Conservation (phyloP, 2,113 vertebrate species). For the Triplophysa siluroides region DNA sequence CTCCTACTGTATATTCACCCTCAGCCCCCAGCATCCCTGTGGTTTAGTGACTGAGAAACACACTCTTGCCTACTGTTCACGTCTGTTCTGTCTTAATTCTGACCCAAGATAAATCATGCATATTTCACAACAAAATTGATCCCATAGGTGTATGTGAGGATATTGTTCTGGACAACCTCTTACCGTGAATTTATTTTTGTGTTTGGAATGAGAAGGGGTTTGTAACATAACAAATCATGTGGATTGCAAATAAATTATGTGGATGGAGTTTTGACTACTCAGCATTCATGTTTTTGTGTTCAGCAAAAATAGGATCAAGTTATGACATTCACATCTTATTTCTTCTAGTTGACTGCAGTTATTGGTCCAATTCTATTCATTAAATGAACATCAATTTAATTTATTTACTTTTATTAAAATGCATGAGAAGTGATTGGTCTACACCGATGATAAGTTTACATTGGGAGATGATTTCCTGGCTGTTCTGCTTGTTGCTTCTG, state of each 20-base stretch:
- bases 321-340: no score
- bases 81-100: not conserved
- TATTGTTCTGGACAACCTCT: not conserved
- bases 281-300: no score
- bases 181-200: not conserved
- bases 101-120: not conserved
- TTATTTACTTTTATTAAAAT: not conserved
- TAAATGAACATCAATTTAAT: not conserved
- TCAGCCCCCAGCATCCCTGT: not conserved
- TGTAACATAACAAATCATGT: not conserved
- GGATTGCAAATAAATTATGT: not conserved
- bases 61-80: not conserved
- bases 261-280: not conserved
- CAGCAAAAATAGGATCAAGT: no score
- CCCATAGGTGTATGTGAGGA: not conserved
- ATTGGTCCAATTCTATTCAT: not conserved
- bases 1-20: not conserved
- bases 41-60: conserved; percentile 19
- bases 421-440: not conserved
- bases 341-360: not conserved
- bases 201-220: not conserved
- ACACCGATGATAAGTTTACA: not conserved
- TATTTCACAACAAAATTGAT: not conserved
- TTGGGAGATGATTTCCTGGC: not conserved
- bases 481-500: conserved; percentile 10